These are phyloP conservation scores for Branchinecta sandiegonensis DNA, from an alignment of 2,888 invertebrate genomes.

Conservation along the genomic window DNA sequence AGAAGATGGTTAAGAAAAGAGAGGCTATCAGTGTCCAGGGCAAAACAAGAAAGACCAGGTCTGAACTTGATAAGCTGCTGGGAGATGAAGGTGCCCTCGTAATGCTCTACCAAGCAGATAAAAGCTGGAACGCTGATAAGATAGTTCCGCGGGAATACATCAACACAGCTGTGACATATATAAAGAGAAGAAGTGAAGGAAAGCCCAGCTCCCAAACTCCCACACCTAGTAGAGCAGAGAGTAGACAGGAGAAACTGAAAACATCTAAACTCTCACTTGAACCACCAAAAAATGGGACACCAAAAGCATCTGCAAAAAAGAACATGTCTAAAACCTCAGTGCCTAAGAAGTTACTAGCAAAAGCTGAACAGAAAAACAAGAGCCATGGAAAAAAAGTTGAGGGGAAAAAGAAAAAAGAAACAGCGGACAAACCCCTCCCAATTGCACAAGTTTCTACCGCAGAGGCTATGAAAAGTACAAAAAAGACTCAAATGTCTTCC, in stretches of 20 bases:
- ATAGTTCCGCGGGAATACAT: neutral
- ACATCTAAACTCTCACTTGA: neutral
- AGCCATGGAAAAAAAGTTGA: too few species aligned
- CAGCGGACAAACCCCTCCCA: too few species aligned
- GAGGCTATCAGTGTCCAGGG: too few species aligned
- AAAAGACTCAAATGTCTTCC: neutral
- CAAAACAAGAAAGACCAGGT: too few species aligned
- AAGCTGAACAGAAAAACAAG: too few species aligned
- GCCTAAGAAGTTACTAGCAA: too few species aligned
- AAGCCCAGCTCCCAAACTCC: neutral
- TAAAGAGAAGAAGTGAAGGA: neutral
- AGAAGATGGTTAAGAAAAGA: too few species aligned
- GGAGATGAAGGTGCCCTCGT: neutral
- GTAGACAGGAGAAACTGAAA: slow-evolving; percentile 7
- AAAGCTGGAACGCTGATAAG: neutral
- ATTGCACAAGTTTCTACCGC: too few species aligned
- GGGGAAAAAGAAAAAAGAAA: too few species aligned
- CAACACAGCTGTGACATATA: slow-evolving; percentile 3
- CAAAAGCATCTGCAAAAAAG: too few species aligned
- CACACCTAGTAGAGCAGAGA: neutral
- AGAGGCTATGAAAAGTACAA: neutral
- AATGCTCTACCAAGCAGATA: neutral
- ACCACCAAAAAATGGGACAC: neutral
- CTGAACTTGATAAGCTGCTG: neutral
- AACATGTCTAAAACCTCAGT: too few species aligned